Base-by-base conservation (phyloP, 2,113 vertebrate species). In the Lethenteron reissneri region DNA sequence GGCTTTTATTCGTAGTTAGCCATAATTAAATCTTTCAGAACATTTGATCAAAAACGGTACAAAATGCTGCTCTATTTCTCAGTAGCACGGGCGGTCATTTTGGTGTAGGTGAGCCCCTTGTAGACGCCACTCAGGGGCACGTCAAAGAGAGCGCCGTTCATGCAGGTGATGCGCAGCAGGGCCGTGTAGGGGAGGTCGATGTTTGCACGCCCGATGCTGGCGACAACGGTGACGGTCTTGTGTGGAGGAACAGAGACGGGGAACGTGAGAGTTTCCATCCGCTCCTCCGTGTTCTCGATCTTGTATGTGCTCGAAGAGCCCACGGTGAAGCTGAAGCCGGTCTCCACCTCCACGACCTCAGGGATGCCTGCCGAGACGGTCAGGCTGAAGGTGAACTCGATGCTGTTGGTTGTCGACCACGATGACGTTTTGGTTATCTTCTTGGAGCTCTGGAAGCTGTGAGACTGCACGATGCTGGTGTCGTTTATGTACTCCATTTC, bases 131-230 rank as follows among this genome's bases (percentile, higher is more conserved):
- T 74, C 64, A 56, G 73, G 58, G 58, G 1, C n/a, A 72, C 75
- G 57, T 71, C 0, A 60, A 74, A 14, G 15, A 74, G 70, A 25
- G 71, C 72, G 60, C 56, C n/a, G 17, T 77, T 74, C 12, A 41
- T 11, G 70, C 74, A 76, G 57, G 73, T 77, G 17, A 76, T 72
- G 41, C 69, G 2, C 57, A 77, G 15, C 10, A 15, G 76, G 58
- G 69, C 76, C 11, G 17, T 76, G 74, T 75, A 76, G 5, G 75
- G 75, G 14, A 77, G 68, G 56, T 77, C 72, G 57, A 77, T 15
- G 12, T 15, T 73, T 12, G 71, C 74, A 68, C 72, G 58, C n/a
- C 76, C 75, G 57, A 76, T 77, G 3, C 58, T 75, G 19, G 76
- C 68, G 8, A 57, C 0, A 13, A 72, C 70, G 17, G 73, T 9